A percentile compares a stretch with the other conserved stretches of the same genome.
These are phyloP conservation scores for Siniperca undulata DNA, from an alignment of 2,797 vertebrate genomes.

Conservation along the genomic window DNA sequence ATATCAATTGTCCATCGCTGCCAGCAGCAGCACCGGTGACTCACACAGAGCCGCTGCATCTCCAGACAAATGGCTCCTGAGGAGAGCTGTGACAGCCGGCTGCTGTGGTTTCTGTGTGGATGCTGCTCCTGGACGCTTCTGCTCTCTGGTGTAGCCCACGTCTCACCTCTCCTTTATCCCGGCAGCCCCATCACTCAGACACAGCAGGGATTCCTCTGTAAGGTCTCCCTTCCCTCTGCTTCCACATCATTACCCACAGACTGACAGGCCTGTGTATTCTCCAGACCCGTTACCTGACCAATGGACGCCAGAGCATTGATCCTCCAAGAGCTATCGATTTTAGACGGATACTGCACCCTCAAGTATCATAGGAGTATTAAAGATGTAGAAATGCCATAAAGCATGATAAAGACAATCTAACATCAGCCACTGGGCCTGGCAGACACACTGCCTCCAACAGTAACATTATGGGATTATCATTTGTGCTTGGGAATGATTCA, in stretches of 20 bases:
- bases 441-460: conserved; percentile 18
- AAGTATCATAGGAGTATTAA: not conserved
- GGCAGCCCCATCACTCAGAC: not conserved
- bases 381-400: not conserved
- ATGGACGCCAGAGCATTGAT: not conserved
- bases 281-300: not conserved
- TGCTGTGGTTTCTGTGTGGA: conserved; percentile 7
- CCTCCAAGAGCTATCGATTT: not conserved
- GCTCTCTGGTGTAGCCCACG: conserved; percentile 9
- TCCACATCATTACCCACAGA: not conserved
- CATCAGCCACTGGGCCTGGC: not conserved
- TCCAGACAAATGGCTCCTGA: not conserved
- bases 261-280: not conserved
- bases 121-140: not conserved
- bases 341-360: not conserved
- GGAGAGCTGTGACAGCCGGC: conserved; percentile 26
- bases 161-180: not conserved
- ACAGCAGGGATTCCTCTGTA: not conserved
- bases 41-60: conserved; percentile 46
- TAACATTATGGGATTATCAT: conserved; percentile 28
- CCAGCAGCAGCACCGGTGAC: conserved; percentile 53
- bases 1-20: not conserved
- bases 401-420: not conserved
- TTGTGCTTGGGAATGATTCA: not conserved
- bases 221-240: not conserved